phyloP scores from a whole-genome alignment of 2,888 invertebrate species.

The Oscheius sp. region DNA sequence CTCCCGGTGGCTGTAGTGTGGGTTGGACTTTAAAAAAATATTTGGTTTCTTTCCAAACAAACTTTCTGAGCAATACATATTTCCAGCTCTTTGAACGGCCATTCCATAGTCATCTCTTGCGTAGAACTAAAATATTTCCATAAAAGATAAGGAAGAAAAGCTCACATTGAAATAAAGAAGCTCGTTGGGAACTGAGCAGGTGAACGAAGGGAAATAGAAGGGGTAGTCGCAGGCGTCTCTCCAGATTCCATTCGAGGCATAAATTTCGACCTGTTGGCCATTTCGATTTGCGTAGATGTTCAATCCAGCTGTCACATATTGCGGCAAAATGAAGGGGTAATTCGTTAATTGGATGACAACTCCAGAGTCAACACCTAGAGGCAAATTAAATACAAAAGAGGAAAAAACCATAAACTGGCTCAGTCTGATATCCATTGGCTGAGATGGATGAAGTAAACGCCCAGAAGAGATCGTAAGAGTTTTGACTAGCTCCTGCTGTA shows the following conservation, averaged over 20 bases:
- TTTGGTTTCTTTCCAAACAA: neutral
- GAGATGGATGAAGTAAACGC: slow-evolving; percentile 36
- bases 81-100: slow-evolving; percentile 57
- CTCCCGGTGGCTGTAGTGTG: slow-evolving; percentile 43
- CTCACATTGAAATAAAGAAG: slow-evolving; percentile 55
- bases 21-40: no score
- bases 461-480: slow-evolving; percentile 50
- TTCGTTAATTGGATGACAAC: slow-evolving; percentile 11
- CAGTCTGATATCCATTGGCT: slow-evolving; percentile 33
- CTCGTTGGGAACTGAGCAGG: slow-evolving; percentile 51
- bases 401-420: slow-evolving; percentile 36
- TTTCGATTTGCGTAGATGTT: slow-evolving; percentile 49
- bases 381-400: neutral
- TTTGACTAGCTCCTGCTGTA: slow-evolving; percentile 14
- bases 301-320: slow-evolving; percentile 42
- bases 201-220: slow-evolving; percentile 59
- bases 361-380: neutral
- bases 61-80: slow-evolving; percentile 50
- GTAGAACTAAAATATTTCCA: slow-evolving; percentile 43
- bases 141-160: neutral
- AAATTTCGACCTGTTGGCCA: slow-evolving; percentile 33
- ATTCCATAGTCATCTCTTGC: slow-evolving; percentile 50
- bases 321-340: slow-evolving; percentile 23
- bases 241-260: slow-evolving; percentile 56
- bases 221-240: slow-evolving; percentile 55